phyloP scores from a whole-genome alignment of 2,888 invertebrate species.

The Drosophila ezoana region DNA sequence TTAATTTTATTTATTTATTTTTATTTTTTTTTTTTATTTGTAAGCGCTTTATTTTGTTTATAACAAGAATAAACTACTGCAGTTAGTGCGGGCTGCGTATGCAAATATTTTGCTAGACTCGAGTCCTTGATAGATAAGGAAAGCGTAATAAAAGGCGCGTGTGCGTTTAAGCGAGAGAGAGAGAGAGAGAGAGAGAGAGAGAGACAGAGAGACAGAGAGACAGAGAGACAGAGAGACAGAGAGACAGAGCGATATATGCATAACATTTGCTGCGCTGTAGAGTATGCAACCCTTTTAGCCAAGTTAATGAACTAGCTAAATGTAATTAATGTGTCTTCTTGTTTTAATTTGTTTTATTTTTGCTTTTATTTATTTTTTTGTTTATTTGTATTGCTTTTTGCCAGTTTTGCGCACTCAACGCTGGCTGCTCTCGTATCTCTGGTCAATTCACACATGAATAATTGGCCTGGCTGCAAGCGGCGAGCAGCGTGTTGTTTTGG shows the following conservation, averaged over 20 bases:
- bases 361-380: background rate
- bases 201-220: background rate
- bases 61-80: slow-evolving; percentile 32
- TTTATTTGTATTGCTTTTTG: slow-evolving; percentile 9
- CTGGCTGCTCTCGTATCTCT: slow-evolving; percentile 28
- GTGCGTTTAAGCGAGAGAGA: background rate
- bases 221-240: background rate
- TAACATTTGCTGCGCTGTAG: slow-evolving; percentile 25
- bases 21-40: slow-evolving; percentile 6
- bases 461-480: slow-evolving; percentile 11
- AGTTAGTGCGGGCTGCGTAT: slow-evolving; percentile 46
- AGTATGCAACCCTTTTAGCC: slow-evolving; percentile 51
- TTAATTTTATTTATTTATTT: background rate
- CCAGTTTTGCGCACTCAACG: slow-evolving; percentile 10
- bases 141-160: background rate
- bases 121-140: slow-evolving; percentile 41
- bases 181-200: background rate
- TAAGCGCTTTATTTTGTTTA: slow-evolving; percentile 18
- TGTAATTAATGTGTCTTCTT: background rate
- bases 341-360: slow-evolving; percentile 7
- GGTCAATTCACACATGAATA: slow-evolving; percentile 46
- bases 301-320: slow-evolving; percentile 13
- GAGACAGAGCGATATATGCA: background rate
- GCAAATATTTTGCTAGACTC: slow-evolving; percentile 41
- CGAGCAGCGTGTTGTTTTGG: slow-evolving; percentile 22